A percentile compares a stretch with the other conserved stretches of the same genome.
phyloP scores from a whole-genome alignment of 2,888 invertebrate species.

The Idaea straminata region DNA sequence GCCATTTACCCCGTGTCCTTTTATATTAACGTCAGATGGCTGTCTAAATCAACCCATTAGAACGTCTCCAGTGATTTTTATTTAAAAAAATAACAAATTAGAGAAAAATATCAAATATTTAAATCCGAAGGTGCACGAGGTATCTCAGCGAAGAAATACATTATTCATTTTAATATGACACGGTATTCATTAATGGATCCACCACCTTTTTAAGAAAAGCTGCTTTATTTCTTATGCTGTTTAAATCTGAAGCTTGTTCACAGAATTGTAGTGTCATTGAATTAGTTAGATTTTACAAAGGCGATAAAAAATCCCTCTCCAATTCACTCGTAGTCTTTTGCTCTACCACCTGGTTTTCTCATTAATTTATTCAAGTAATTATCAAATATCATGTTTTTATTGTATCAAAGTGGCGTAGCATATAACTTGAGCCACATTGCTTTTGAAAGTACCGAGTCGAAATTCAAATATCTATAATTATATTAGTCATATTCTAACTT shows the following conservation, averaged over 20 bases:
- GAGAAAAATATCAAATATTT: constrained; percentile 21
- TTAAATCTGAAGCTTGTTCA: no score
- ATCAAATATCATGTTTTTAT: no score
- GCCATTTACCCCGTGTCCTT: constrained; percentile 46
- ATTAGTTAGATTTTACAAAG: no score
- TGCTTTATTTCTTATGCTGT: background rate
- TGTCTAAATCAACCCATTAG: constrained; percentile 30
- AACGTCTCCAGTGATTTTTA: constrained; percentile 34
- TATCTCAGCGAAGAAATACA: constrained; percentile 10
- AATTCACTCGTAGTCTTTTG: no score
- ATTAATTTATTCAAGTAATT: no score
- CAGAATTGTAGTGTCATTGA: no score
- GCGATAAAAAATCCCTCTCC: no score
- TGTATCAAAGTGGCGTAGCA: no score
- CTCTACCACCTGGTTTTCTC: no score
- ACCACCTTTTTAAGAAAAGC: background rate
- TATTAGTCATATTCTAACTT: background rate
- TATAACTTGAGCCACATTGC: no score
- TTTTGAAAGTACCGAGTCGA: constrained; percentile 9
- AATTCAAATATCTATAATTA: constrained; percentile 28
- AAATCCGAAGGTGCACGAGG: constrained; percentile 4
- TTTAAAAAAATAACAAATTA: constrained; percentile 29
- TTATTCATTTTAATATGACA: constrained; percentile 12
- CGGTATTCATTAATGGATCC: background rate
- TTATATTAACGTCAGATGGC: constrained; percentile 35